A percentile compares a stretch with the other conserved stretches of the same genome.
phyloP scores from a whole-genome alignment of 2,113 vertebrate genomes.

The Amblyopsis rosae region DNA sequence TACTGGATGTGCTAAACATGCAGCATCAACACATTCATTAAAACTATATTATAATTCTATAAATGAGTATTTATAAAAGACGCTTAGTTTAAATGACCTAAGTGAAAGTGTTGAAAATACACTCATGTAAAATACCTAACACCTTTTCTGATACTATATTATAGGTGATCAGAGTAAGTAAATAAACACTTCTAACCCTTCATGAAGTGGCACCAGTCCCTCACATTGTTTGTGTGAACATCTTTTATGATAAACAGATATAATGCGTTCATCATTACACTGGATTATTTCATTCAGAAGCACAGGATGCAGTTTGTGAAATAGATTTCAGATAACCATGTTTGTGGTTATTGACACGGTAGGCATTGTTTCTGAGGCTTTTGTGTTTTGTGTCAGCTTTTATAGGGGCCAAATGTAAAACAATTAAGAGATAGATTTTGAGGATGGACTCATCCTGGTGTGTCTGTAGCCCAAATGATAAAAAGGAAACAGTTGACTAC shows the following conservation, averaged over 20 bases:
- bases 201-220: no score
- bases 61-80: no score
- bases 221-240: neutral
- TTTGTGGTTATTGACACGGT: conserved; percentile 31
- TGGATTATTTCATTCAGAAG: conserved; percentile 19
- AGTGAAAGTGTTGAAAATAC: no score
- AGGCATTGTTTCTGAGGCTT: conserved; percentile 40
- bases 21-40: no score
- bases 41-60: no score
- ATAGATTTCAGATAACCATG: conserved; percentile 35
- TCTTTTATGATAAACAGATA: neutral
- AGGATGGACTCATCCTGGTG: conserved; percentile 42
- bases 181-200: no score
- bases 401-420: conserved; percentile 43
- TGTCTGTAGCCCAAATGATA: conserved; percentile 39
- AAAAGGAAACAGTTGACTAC: conserved; percentile 30
- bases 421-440: conserved; percentile 57
- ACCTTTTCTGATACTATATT: no score
- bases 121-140: no score
- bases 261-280: neutral
- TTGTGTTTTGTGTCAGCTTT: conserved; percentile 42
- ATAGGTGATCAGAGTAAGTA: no score
- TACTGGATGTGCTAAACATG: no score
- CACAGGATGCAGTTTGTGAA: conserved; percentile 36
- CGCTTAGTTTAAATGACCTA: no score